Base-by-base conservation (phyloP, 2,113 vertebrate species). In the Phrynocephalus versicolor region DNA sequence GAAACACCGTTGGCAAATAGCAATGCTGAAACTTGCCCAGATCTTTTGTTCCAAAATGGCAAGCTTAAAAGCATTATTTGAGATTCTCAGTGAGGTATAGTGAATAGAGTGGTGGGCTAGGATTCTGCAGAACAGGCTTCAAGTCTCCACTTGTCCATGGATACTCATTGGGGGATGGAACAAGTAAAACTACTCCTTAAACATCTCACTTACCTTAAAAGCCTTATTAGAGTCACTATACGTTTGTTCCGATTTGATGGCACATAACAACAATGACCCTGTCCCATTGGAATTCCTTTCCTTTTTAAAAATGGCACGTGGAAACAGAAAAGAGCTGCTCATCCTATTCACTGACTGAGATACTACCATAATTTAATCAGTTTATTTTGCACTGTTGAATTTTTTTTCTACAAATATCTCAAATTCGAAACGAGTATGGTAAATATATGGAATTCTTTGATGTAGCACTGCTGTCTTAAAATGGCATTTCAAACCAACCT, bases 401-500 rank as follows among this genome's bases (percentile, higher is more conserved):
- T 65, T 19, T 75, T 88, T 58, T 58, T 45, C 62, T 79, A 33
- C 27, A 87, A 85, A 65, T 10, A 18, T 21, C 41, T 92, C 78
- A 79, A 60, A 62, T 71, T 84, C 6, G 23, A 87, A 88, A 75
- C 21, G 25, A 6, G 25, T 58, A 33, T 12, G 80, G 23, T 23
- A 75, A 60, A 71, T 45, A 8, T 35, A 76, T 16, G 65, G n/a
- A 88, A 76, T 41, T 58, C 37, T 88, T 81, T 77, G 8, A 13
- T 71, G 23, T 0, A 37, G 18, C 71, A 27, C 64, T 84, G 10
- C 7, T 79, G 79, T 65, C 16, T 83, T 60, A 78, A 1, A 87
- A 73, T 85, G 82, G 3, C 51, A 57, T 15, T 2, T 21, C 45
- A 25, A 83, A 88, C 35, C 79, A 78, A 12, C 67, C 1, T 33